Percentiles rank a stretch among this genome's conserved stretches.
Evolutionary conservation across 2,113 vertebrate species (phyloP).

Genomic region (Mustela lutreola): DNA sequence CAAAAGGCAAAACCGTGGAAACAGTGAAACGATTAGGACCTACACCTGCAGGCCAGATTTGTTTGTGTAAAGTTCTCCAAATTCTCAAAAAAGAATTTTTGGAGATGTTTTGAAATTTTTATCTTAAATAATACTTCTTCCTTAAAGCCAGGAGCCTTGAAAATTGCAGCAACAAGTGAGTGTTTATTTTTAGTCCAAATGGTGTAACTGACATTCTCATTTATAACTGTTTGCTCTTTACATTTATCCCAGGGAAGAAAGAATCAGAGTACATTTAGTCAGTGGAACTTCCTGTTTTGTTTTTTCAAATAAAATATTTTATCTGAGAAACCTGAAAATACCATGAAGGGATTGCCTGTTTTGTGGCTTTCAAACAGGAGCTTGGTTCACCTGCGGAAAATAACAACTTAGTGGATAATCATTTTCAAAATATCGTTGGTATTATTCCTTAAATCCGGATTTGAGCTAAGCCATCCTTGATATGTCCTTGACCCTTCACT

Average conservation of each 20-base stretch:
- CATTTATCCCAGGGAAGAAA: not conserved
- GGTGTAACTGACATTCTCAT: not conserved
- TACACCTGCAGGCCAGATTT: not conserved
- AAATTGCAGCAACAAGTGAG: not conserved
- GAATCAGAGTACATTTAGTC: not conserved
- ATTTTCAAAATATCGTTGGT: not conserved
- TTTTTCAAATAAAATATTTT: not conserved
- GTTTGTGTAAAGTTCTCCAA: not conserved
- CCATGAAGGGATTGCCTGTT: not conserved
- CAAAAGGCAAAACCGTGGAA: fast-evolving
- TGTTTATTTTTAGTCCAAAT: not conserved
- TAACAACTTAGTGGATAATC: not conserved
- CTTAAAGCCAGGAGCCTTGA: not conserved
- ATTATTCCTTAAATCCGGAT: not conserved
- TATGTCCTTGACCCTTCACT: slow-evolving; percentile 34
- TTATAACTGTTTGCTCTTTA: not conserved
- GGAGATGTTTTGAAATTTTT: not conserved
- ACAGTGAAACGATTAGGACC: not conserved
- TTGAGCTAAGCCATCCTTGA: not conserved
- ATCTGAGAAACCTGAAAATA: not conserved
- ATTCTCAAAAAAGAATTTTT: not conserved
- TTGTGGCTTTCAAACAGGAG: not conserved
- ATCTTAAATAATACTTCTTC: not conserved
- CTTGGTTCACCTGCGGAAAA: not conserved
- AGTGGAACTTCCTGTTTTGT: not conserved